These are phyloP conservation scores for Rostratula benghalensis DNA, from an alignment of 2,113 vertebrate genomes.

Conservation along the genomic window DNA sequence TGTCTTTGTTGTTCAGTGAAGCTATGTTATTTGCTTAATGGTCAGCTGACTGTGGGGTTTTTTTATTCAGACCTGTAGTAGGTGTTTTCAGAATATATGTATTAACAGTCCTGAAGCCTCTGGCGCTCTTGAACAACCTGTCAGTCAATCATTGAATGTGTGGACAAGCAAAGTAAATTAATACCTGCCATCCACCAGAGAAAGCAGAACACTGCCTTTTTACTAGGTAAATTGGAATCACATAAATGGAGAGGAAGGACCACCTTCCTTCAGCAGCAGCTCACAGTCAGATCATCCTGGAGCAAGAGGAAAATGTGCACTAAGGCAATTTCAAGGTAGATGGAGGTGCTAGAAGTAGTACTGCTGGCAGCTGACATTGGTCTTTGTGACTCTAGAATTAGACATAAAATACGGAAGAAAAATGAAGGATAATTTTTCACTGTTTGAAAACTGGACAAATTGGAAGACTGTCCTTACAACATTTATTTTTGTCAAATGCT, in stretches of 20 bases:
- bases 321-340: neutral
- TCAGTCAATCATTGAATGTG: neutral
- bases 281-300: neutral
- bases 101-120: neutral
- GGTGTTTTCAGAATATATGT: neutral
- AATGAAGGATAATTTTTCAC: neutral
- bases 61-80: neutral
- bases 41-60: neutral
- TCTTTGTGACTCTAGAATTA: neutral
- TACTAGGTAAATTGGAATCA: neutral
- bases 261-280: neutral
- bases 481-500: neutral
- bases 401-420: neutral
- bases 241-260: neutral
- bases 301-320: neutral
- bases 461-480: neutral
- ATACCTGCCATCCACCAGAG: neutral
- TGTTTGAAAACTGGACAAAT: neutral
- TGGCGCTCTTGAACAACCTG: neutral
- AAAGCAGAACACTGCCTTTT: neutral
- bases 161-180: neutral
- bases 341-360: neutral
- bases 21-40: neutral
- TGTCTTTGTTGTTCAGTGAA: neutral
- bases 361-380: neutral